Evolutionary conservation across 35 echinoderm and acorn worm species (phyloP), one percentile per base, ranked within the genome.

Genomic region (Chiridota heheva): DNA sequence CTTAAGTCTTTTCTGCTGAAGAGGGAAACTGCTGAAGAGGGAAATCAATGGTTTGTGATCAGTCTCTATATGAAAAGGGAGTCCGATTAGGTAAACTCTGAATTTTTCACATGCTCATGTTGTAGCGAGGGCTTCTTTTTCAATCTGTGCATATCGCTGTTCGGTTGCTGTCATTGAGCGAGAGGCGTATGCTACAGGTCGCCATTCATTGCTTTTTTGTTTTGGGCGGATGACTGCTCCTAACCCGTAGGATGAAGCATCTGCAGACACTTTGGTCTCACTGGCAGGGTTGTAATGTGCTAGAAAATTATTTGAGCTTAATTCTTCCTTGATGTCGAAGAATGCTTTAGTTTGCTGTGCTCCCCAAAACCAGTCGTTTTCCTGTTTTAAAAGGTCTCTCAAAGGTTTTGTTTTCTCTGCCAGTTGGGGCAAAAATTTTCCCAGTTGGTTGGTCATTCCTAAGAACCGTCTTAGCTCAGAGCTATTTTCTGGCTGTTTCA

Each of bases 41-140:
- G n/a, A n/a, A n/a, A n/a, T n/a, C n/a, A 72, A 37, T 42, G 76
- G 73, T 81, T 96, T 89, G 48, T 84, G 72, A 59, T 76, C 76
- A 20, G 63, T 83, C 70, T 96, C 57, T 16, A 96, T 12, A 49
- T 37, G 33, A 46, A 87, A 63, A 7, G 44, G 17, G 3, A 67
- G 47, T 5, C 81, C 91, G 12, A 88, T 13, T 38, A 89, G 37
- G 39, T 86, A 82, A 17, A 69, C 27, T 6, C 53, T 16, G 43
- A 86, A 86, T 18, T 44, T 47, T 69, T 90, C 77, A 60, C 82
- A 85, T 59, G 82, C 65, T 66, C 57, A 86, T 34, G 75, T 85
- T 6, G 48, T 77, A 27, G 81, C 87, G 4, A 90, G 45, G n/a
- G 31, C 67, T 43, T 90, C 87, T 58, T 90, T 76, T 63, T 90